Evolutionary conservation across 2,797 vertebrate genomes (phyloP).

Genomic region (Pagetopsis macropterus): DNA sequence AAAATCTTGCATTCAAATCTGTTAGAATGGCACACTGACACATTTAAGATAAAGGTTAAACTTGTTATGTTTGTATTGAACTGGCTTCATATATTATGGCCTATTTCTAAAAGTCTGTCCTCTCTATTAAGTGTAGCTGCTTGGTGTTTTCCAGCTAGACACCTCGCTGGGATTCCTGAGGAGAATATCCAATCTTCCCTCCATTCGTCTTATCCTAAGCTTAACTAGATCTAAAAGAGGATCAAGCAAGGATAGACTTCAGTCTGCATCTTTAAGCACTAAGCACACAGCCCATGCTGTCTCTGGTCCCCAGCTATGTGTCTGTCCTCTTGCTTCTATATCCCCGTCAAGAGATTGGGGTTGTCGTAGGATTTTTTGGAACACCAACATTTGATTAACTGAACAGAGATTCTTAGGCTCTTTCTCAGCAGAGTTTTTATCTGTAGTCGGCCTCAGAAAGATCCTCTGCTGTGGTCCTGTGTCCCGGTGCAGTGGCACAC

Average conservation of each 20-base stretch:
- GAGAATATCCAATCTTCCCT: slow-evolving; percentile 54
- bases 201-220: slow-evolving; percentile 58
- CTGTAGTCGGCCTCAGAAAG: slow-evolving; percentile 54
- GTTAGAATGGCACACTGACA: slow-evolving; percentile 3
- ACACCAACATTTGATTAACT: slow-evolving; percentile 41
- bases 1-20: slow-evolving; percentile 4
- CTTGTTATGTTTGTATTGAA: slow-evolving; percentile 1
- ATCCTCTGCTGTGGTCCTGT: slow-evolving; percentile 47
- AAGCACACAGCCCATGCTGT: slow-evolving; percentile 52
- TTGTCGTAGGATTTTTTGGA: slow-evolving; percentile 20
- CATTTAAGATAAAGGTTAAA: not conserved
- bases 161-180: slow-evolving; percentile 42
- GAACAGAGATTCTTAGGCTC: slow-evolving; percentile 14
- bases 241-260: slow-evolving; percentile 62
- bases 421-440: slow-evolving; percentile 47
- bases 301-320: slow-evolving; percentile 41
- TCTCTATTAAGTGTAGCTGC: slow-evolving; percentile 36
- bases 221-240: slow-evolving; percentile 66
- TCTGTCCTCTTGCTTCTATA: slow-evolving; percentile 37
- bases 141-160: slow-evolving; percentile 46
- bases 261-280: slow-evolving; percentile 64
- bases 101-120: slow-evolving; percentile 3
- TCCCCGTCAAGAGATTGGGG: slow-evolving; percentile 25
- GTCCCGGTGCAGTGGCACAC: slow-evolving; percentile 43
- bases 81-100: not conserved